Percentiles rank a stretch among this genome's conserved stretches.
Conservation (phyloP, 2,113 vertebrate species). For the Eulemur macaco region DNA sequence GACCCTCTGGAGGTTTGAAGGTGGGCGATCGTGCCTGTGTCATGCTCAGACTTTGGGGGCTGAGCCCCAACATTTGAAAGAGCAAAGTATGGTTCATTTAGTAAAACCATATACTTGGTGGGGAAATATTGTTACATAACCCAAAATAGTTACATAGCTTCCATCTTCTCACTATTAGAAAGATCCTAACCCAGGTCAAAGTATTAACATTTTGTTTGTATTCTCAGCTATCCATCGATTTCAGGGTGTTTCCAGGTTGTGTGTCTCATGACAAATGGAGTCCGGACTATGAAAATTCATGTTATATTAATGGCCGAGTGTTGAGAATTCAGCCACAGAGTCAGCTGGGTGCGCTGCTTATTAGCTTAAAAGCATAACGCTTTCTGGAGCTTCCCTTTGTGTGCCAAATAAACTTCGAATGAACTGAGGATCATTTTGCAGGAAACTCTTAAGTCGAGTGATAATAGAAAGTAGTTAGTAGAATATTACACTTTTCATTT, state of each 20-base stretch:
- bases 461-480: slow-evolving; percentile 79
- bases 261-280: slow-evolving; percentile 39
- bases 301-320: slow-evolving; percentile 74
- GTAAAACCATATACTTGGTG: background rate
- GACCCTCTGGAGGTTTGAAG: background rate
- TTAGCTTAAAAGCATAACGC: slow-evolving; percentile 79
- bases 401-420: slow-evolving; percentile 79
- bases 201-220: background rate
- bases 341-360: slow-evolving; percentile 66
- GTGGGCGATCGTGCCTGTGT: fast-evolving
- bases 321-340: slow-evolving; percentile 77
- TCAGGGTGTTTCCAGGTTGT: slow-evolving; percentile 21
- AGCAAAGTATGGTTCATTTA: background rate
- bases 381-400: slow-evolving; percentile 79
- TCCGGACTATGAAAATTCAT: slow-evolving; percentile 51
- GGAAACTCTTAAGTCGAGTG: slow-evolving; percentile 83
- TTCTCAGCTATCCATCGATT: background rate
- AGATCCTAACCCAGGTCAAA: background rate
- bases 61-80: background rate
- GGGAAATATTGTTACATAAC: background rate
- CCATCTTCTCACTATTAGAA: background rate
- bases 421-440: slow-evolving; percentile 82
- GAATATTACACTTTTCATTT: slow-evolving; percentile 84
- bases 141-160: background rate
- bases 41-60: background rate